Conservation (phyloP, 2,797 vertebrate species). For the Sarcoramphus papa region DNA sequence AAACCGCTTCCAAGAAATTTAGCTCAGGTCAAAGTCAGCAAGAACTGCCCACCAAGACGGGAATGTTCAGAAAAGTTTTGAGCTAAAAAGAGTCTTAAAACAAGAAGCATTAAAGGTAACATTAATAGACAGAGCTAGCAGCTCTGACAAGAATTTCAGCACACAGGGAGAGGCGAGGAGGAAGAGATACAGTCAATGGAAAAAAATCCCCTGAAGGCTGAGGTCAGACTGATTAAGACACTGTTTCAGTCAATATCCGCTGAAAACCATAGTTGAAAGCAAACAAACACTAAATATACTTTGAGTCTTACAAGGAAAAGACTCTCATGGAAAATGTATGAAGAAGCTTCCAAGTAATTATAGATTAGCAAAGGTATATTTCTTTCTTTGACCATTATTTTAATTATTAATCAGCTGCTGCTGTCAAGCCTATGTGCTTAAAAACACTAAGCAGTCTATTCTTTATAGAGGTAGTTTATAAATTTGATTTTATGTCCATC, state of each 20-base stretch:
- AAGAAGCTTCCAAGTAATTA: conserved; percentile 26
- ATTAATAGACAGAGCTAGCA: not conserved
- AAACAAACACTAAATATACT: conserved; percentile 39
- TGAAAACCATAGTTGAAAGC: conserved; percentile 37
- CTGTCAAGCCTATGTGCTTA: not conserved
- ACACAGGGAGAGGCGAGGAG: not conserved
- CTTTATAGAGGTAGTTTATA: not conserved
- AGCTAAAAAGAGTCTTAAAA: not conserved
- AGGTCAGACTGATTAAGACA: conserved; percentile 46
- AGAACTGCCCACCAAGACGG: not conserved
- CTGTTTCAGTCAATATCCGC: conserved; percentile 25
- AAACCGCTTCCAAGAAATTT: not conserved
- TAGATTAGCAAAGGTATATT: not conserved
- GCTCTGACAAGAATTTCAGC: conserved; percentile 40
- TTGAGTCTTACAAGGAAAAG: conserved; percentile 26
- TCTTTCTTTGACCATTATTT: conserved; percentile 20
- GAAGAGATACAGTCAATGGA: conserved; percentile 21
- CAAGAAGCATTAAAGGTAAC: not conserved
- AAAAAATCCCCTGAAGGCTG: not conserved
- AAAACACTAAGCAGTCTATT: not conserved
- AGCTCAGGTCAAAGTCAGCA: not conserved
- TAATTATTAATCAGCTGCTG: conserved; percentile 9
- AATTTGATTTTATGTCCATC: not conserved
- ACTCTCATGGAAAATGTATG: conserved; percentile 29
- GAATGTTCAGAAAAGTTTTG: not conserved